Base-by-base conservation (phyloP, 2,113 vertebrate species). In the Limanda limanda region DNA sequence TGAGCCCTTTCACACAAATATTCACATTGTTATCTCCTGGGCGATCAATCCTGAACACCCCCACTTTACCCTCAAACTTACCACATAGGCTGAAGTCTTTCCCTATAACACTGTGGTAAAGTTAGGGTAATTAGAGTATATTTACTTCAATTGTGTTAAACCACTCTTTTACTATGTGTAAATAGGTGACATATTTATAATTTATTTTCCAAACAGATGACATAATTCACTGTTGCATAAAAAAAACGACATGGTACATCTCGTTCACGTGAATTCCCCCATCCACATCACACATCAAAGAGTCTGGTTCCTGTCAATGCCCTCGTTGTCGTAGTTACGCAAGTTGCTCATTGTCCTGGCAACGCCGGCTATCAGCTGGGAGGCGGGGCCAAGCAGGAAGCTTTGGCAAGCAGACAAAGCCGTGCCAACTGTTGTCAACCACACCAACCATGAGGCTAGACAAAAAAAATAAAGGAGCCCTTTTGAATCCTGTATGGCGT, bases 251-350 rank as follows among this genome's bases (percentile, higher is more conserved):
- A 23, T 3, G 3, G 23, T 11, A 8, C 58, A 73, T 48, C 60
- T 59, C 21, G 13, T 51, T 52, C 35, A 55, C 54, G 24, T 64
- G 57, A 86, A 89, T 78, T 68, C 68, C 79, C 88, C 10, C 37
- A 23, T 25, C 42, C 21, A 70, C 61, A 31, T 15, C 45, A 31
- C 18, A 84, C 80, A 86, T 87, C 73, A 88, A 61, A 85, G 61
- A 37, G 55, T 42, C 35, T 17, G 58, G 45, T 91, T 90, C 86
- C 86, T 74, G 82, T 79, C 74, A 89, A 66, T 85, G 18, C 73
- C 81, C 71, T 60, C 13, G 25, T 24, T 37, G 31, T 68, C 23
- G 11, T 67, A 45, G 71, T 77, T 74, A 63, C 37, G 18, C 20
- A 66, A 60, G 56, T 81, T 72, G 11, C 35, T 59, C 63, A 65